Evolutionary conservation across 2,797 vertebrate species (phyloP).

Genomic region (Anomalospiza imberbis): DNA sequence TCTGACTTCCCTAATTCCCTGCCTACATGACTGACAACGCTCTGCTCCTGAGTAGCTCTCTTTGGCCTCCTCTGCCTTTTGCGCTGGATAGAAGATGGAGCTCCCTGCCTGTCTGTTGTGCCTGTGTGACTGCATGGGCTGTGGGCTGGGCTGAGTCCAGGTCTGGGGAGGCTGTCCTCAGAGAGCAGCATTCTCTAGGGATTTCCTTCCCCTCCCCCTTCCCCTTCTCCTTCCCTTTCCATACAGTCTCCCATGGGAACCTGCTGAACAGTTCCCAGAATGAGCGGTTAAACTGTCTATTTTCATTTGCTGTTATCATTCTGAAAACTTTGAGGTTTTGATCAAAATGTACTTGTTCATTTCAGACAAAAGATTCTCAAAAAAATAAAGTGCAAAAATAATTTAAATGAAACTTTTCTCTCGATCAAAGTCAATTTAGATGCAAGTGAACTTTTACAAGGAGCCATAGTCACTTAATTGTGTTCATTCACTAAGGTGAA

Average conservation of each 20-base stretch:
- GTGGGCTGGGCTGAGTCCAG: background rate
- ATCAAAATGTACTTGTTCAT: background rate
- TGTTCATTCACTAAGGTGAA: background rate
- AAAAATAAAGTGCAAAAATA: background rate
- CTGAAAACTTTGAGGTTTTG: background rate
- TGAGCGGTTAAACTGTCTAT: background rate
- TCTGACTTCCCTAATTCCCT: background rate
- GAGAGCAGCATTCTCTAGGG: rapidly evolving
- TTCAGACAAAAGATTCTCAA: background rate
- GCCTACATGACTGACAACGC: rapidly evolving
- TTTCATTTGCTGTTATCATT: background rate
- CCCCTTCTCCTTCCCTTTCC: background rate
- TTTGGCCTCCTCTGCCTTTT: background rate
- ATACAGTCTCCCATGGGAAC: background rate
- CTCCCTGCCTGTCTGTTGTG: background rate
- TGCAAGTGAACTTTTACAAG: background rate
- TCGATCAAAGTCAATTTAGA: background rate
- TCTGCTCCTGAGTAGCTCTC: background rate
- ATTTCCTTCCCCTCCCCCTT: background rate
- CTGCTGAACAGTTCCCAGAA: background rate
- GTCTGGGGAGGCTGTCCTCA: background rate
- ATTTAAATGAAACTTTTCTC: background rate
- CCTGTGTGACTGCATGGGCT: background rate
- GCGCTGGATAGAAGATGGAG: background rate
- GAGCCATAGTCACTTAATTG: background rate